A percentile compares a stretch with the other conserved stretches of the same genome.
phyloP scores from a whole-genome alignment of 1,140 invertebrate species.

The Centruroides sculpturatus region DNA sequence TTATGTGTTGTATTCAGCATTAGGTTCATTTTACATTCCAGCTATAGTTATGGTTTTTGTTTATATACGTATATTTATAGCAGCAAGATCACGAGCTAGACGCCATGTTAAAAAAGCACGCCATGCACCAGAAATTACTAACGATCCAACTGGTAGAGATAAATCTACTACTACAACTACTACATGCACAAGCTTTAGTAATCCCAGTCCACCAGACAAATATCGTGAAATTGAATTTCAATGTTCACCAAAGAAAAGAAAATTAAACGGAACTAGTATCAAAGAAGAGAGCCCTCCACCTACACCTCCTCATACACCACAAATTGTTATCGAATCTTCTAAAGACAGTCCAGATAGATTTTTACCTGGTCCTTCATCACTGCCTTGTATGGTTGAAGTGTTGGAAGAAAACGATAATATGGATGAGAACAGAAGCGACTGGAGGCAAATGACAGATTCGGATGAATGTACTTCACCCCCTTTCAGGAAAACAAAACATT shows the following conservation, averaged over 20 bases:
- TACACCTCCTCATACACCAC: constrained; percentile 5
- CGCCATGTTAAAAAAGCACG: constrained; percentile 37
- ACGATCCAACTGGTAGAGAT: constrained; percentile 16
- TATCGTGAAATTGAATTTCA: constrained; percentile 3
- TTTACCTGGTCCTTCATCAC: not conserved
- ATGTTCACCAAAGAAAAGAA: too few relatives aligned
- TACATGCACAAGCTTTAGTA: constrained; percentile 22
- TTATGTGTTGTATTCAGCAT: constrained; percentile 93
- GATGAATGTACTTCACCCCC: not conserved
- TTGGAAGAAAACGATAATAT: not conserved
- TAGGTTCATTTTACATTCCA: constrained; percentile 97
- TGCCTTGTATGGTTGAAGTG: not conserved
- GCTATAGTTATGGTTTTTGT: constrained; percentile 98
- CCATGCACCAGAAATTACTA: constrained; percentile 10
- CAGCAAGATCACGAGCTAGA: constrained; percentile 76
- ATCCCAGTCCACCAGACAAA: constrained; percentile 22
- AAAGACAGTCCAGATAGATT: not conserved
- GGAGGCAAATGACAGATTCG: not conserved
- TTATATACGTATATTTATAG: constrained; percentile 96
- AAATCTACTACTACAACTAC: constrained; percentile 21
- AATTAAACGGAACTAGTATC: not conserved
- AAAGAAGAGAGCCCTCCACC: constrained; percentile 1
- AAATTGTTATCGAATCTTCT: constrained; percentile 10
- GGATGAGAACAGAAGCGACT: too few relatives aligned
- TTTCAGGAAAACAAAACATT: not conserved